Evolutionary conservation across 2,113 vertebrate species (phyloP), one percentile per base, ranked within the genome.

Genomic region (Myrmophylax atrothorax): DNA sequence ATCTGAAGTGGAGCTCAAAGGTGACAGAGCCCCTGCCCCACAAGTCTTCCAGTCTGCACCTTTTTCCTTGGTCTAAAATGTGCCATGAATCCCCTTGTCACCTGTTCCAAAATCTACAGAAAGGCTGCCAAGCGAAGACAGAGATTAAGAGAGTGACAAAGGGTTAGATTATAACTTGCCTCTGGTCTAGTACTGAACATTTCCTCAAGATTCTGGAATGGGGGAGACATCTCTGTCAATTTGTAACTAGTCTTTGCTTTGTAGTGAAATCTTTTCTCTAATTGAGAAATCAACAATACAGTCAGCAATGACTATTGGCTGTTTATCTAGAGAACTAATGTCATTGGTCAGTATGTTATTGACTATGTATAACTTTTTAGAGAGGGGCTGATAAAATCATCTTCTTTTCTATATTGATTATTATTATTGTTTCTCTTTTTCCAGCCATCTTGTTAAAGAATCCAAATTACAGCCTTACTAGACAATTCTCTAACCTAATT

Each of bases 271-370:
- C 5, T 73, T 56, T 59, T 9, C 76, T 94, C 50, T 79, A 94
- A 91, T 73, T 59, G 29, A 91, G 42, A 94, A 95, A 92, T 76
- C 69, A 96, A 75, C 47, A 58, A 42, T 83, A 82, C 42, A 63
- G 46, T 90, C 31, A 52, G 50, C 62, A 93, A 82, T 88, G 52
- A 93, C 55, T 97, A 82, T 87, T 94, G 84, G 15, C n/a, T 90
- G 53, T 24, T 72, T 77, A 89, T 79, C 86, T 80, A 44, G 40
- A 90, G 68, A 66, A 58, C 35, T 64, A 84, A 80, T 93, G 60
- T 59, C 42, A 86, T 82, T 47, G 38, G 25, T 47, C 68, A 76
- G 31, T 42, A 37, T 56, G n/a, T 63, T 85, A 78, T 24, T 87
- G 18, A 47, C 66, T 35, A 49, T 59, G 28, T 67, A 53, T 7